Base-by-base conservation (phyloP, 1,140 invertebrate genomes). In the Centruroides sculpturatus region DNA sequence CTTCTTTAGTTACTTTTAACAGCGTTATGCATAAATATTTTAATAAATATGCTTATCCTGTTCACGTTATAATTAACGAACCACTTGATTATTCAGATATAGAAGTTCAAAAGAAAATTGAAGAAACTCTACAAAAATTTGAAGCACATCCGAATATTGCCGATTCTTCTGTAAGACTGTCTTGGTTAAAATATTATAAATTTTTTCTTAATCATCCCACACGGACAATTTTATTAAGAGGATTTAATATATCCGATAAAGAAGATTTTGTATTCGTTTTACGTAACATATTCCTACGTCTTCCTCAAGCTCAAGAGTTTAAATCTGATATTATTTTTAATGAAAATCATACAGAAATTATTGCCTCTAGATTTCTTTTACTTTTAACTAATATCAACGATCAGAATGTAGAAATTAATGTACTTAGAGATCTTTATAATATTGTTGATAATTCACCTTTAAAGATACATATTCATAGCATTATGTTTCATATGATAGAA, bases 401-500 rank as follows among this genome's bases (percentile, higher is more conserved):
- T 49, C 89, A 88, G 0, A 90, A 90, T 70, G 83, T 87, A 62
- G 90, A 93, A 70, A 91, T 89, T 67, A 86, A 90, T 64, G 92
- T 96, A 84, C 85, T 92, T 1, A 80, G 81, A 63, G 83, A 84
- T 55, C 74, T 96, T 5, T 75, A 91, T 61, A 71, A 81, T 57
- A 85, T 95, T 4, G 89, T 89, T 51, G 71, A 80, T 0, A 80
- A 86, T 12, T 88, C 88, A 5, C 78, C 83, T 0, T 72, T 92
- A 4, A 89, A 92, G 65, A 87, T 85, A 13, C 89, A 85, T 8
- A 89, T 93, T 1, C 95, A 92, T 68, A 90, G 95, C 77, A 91
- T 91, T 0, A 91, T 92, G 67, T 92, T 94, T 69, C 86, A 93
- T 6, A 93, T 91, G 74, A 94, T 94, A 70, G 92, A 95, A 76